Percentiles rank a stretch among this genome's conserved stretches.
These are phyloP conservation scores for Trematomus bernacchii DNA, from an alignment of 2,797 vertebrate genomes.

Conservation along the genomic window DNA sequence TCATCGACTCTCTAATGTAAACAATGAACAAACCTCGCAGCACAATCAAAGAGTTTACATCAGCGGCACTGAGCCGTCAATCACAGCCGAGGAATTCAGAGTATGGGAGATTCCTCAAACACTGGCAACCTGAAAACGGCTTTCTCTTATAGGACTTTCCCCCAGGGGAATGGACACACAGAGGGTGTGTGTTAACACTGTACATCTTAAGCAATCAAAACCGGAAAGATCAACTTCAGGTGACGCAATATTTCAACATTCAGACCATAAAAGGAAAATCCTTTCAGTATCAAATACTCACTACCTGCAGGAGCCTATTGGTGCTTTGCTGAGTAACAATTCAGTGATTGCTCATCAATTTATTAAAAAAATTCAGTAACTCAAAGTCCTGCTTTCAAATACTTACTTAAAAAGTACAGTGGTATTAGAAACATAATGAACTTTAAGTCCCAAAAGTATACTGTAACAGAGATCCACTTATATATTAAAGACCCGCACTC, in stretches of 20 bases:
- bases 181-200: neutral
- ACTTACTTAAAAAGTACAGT: too few relatives aligned
- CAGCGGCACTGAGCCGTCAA: neutral
- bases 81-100: conserved; percentile 50
- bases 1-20: neutral
- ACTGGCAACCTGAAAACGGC: neutral
- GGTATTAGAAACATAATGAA: too few relatives aligned
- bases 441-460: too few relatives aligned
- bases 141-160: neutral
- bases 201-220: neutral
- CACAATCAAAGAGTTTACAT: neutral
- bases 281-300: too few relatives aligned
- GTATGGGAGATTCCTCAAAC: conserved; percentile 14
- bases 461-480: too few relatives aligned
- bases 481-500: too few relatives aligned
- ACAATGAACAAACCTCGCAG: neutral
- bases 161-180: too few relatives aligned
- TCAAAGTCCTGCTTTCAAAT: too few relatives aligned
- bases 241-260: neutral
- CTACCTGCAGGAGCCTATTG: too few relatives aligned
- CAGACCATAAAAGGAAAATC: neutral
- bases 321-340: too few relatives aligned
- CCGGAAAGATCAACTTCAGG: neutral
- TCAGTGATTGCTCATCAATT: too few relatives aligned
- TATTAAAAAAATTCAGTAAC: too few relatives aligned